Base-by-base conservation (phyloP, 2,888 invertebrate species). In the Plagiodera versicolora region DNA sequence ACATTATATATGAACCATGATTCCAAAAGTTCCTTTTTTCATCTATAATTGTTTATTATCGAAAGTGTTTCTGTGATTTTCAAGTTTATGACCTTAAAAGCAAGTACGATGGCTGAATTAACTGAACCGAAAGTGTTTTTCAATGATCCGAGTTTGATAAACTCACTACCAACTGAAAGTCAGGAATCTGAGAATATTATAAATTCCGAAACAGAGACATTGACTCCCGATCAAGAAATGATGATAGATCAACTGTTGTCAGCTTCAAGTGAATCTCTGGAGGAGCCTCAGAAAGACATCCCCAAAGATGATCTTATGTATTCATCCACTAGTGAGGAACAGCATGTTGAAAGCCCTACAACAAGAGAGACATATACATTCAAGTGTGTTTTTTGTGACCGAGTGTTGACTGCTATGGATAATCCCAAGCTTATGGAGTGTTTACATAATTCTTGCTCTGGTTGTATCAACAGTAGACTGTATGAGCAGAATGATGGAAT, bases 361-460 rank as follows among this genome's bases (percentile, higher is more conserved):
- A 79, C 80, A 10, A 76, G 75, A 17, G 78, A 78, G 58, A 72
- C 67, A 55, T 77, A 71, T 67, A 73, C 75, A 48, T 80, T 77
- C 59, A 81, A 80, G 67, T 81, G 81, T 68, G 74, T 79, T 48
- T 81, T 80, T 71, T 81, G 81, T 71, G 79, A 79, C 57, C 82
- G 83, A 72, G 72, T 80, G 46, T 79, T 89, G 52, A 81, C 82
- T 44, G 77, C 81, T 35, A 81, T 79, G 44, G 87, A 88, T 74
- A 83, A 85, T 49, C 92, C 94, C 32, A 93, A 92, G 81, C 83
- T 95, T 62, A 82, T 95, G 75, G 93, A 93, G 80, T 95, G 95
- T 78, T 84, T 95, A 69, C 95, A 95, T 80, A 90, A 93, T 55
- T 88, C 91, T 61, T 95, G 95, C 79, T 84, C 87, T 58, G 83